Base-by-base conservation (phyloP, 2,797 vertebrate species). In the Tokudaia muenninki region DNA sequence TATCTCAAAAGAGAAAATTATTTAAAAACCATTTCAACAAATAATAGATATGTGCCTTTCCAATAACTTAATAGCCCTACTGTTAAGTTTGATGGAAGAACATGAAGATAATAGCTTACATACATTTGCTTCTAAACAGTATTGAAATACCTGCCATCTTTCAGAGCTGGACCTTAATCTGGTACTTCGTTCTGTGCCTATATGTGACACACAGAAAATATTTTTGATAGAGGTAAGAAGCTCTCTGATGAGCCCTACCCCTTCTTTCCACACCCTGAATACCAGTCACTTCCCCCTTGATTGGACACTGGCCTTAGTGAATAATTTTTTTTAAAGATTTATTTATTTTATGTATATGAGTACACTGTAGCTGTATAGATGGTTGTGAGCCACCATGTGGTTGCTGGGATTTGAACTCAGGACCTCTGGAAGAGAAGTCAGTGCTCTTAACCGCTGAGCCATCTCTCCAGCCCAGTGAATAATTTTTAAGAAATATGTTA, bases 181-280 rank as follows among this genome's bases (percentile, higher is more conserved):
- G 41, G 6, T 67, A 6, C 37, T 44, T 72, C 26, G 10, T 75
- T 70, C 24, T 87, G 13, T 67, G 63, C 57, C 37, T 81, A 21
- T 52, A 67, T 94, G 37, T 94, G 24, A 88, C 80, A 84, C 34
- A 52, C 19, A 79, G 80, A 90, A n/a, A 83, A n/a, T 70, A 29
- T 29, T 16, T 41, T 78, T 55, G 24, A 29, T 55, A 41, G 1
- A 10, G 50, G 3, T 89, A 83, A 70, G 19, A 52, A 29, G 57
- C 50, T 22, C 37, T 17, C 57, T 19, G 19, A 1, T 47, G 44
- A 77, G 37, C 14, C 24, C 74, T 10, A n/a, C 6, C 34, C 34
- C 19, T 70, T 47, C 61, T 75, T 44, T 29, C 55, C 47, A 88
- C 37, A 79, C 3, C 34, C 3, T 57, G 3, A 50, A 6, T 24